These are phyloP conservation scores for Bombus pyrosoma DNA, from an alignment of 1,140 invertebrate species.

Conservation along the genomic window DNA sequence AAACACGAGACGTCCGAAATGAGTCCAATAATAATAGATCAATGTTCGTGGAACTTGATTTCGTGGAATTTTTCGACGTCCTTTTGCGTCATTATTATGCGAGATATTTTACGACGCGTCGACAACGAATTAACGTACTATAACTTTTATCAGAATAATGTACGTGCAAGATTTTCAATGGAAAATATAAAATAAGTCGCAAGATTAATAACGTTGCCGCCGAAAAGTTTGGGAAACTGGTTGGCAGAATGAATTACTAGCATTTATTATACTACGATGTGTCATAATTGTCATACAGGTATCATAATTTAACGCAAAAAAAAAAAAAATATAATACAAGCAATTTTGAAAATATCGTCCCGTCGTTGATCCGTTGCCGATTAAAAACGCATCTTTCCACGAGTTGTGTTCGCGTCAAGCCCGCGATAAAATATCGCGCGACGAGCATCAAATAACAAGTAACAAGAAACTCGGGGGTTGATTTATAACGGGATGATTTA, in stretches of 20 bases:
- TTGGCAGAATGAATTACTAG: neutral
- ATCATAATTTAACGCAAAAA: neutral
- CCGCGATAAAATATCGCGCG: neutral
- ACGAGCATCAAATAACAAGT: slow-evolving; percentile 18
- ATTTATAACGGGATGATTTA: slow-evolving; percentile 33
- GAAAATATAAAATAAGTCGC: no score
- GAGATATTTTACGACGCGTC: no score
- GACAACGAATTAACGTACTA: no score
- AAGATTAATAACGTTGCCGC: no score
- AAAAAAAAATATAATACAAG: neutral
- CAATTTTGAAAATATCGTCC: neutral
- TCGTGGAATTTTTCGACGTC: no score
- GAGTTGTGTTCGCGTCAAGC: neutral
- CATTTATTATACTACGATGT: neutral
- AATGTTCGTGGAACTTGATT: neutral
- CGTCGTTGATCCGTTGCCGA: neutral
- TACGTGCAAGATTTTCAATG: no score
- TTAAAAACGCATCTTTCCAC: slow-evolving; percentile 1
- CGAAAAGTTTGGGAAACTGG: neutral
- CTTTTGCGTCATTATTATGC: no score
- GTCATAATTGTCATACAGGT: neutral
- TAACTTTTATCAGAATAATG: no score
- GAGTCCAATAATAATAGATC: neutral
- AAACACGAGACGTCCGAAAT: neutral
- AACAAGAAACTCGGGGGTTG: neutral